These are phyloP conservation scores for Serranus cabrilla DNA, from an alignment of 2,797 vertebrate species.

Conservation along the genomic window DNA sequence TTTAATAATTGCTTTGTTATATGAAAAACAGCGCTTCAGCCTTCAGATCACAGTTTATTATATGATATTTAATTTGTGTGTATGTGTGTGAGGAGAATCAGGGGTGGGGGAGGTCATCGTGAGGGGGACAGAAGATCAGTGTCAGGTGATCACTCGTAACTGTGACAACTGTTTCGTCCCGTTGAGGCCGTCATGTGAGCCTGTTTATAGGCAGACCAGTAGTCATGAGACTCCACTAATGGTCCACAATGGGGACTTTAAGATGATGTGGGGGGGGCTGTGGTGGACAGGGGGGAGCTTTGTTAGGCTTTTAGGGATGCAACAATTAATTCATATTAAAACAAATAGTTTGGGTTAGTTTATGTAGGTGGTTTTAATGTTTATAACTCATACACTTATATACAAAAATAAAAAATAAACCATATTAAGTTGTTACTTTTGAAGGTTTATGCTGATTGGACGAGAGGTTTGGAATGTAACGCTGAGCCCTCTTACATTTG, in stretches of 20 bases:
- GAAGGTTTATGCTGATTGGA: no score
- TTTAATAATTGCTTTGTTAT: neutral
- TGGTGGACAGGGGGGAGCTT: neutral
- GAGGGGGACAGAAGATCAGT: slow-evolving; percentile 34
- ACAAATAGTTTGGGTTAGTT: no score
- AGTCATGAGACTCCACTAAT: slow-evolving; percentile 72
- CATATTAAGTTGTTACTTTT: no score
- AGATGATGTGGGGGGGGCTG: no score
- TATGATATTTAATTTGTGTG: neutral
- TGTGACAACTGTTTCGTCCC: slow-evolving; percentile 26
- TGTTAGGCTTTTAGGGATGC: no score
- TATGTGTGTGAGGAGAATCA: neutral
- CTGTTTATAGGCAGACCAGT: slow-evolving; percentile 43
- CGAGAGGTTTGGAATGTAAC: no score
- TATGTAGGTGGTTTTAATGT: no score
- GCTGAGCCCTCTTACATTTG: no score
- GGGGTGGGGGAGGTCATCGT: neutral
- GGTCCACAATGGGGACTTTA: slow-evolving; percentile 39
- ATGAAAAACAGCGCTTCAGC: neutral
- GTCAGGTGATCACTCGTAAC: slow-evolving; percentile 59
- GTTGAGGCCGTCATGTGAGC: slow-evolving; percentile 71
- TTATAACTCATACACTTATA: no score
- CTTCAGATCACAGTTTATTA: neutral
- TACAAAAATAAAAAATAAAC: no score
- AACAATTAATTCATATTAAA: no score